Base-by-base conservation (phyloP, 2,797 vertebrate genomes). In the Nyctalus aviator region DNA sequence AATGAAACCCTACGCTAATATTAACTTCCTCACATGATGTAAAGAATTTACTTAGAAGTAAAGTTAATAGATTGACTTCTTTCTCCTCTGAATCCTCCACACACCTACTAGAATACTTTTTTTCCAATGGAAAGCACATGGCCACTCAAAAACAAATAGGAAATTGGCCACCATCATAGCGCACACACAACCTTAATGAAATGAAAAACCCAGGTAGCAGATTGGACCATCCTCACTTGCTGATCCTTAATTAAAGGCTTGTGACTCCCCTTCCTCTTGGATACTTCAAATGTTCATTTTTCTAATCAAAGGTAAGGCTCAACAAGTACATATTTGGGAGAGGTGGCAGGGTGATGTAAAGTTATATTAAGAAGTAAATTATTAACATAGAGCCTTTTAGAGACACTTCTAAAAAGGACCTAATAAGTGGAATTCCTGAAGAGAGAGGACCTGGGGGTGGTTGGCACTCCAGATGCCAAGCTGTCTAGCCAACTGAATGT, bases 271-370 rank as follows among this genome's bases (percentile, higher is more conserved):
- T 77, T 48, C 15, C 37, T 62, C 66, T 35, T 50, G 25, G 25
- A 84, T 20, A 48, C 27, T 75, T 93, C 55, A 88, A 32, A 91
- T 64, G 44, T 64, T 89, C 35, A 20, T 50, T 87, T 71, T 71
- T 62, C 62, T 32, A 84, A 41, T 81, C 73, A 41, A 92, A 84
- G 37, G 82, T 41, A 79, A 93, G 77, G 27, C 20, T 82, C 25
- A 64, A 41, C 21, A 59, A 75, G 62, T 25, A 73, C 37, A 20
- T 73, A 53, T 55, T 75, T 73, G 11, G 23, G 57, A 78, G 57
- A 82, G 66, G 44, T 21, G 13, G 37, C 50, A 66, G 13, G 55
- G 53, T 20, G 46, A 68, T 57, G 35, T 62, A 21, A 93, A n/a
- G 17, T 37, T 59, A 12, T 66, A 37, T 44, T 59, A 88, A 72